Evolutionary conservation across 2,888 invertebrate species (phyloP).

Genomic region (Caenorhabditis wallacei): DNA sequence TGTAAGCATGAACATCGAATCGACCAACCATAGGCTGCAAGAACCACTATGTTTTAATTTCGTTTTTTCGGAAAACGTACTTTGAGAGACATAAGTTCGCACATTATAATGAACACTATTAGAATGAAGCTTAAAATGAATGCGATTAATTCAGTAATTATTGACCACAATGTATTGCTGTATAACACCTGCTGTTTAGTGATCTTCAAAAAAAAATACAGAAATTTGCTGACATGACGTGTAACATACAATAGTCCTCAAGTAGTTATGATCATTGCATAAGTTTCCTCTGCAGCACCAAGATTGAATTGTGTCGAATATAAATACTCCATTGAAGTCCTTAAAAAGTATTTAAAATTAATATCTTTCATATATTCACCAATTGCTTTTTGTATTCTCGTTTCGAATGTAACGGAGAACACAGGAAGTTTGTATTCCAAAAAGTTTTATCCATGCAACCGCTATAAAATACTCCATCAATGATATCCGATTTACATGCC

Average conservation of each 20-base stretch:
- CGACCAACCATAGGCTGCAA: conserved; percentile 25
- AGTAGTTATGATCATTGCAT: conserved; percentile 24
- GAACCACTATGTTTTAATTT: background rate
- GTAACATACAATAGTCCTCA: conserved; percentile 5
- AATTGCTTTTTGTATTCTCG: conserved; percentile 1
- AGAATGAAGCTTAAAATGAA: background rate
- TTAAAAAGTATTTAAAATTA: background rate
- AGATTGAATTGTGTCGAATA: conserved; percentile 1
- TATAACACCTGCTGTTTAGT: background rate
- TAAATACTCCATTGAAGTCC: conserved; percentile 19
- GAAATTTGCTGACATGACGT: too few relatives aligned
- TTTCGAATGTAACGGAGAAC: conserved; percentile 12
- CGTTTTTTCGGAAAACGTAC: background rate
- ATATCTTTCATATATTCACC: background rate
- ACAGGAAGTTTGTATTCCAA: conserved; percentile 34
- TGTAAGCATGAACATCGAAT: background rate
- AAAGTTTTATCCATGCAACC: conserved; percentile 26
- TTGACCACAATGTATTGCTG: background rate
- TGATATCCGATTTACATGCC: conserved; percentile 37
- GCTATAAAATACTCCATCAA: conserved; percentile 9
- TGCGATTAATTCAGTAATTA: background rate
- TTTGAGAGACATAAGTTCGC: background rate
- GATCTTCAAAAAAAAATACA: too few relatives aligned
- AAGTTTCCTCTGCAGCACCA: conserved; percentile 16
- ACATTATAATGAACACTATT: background rate